Percentiles rank a stretch among this genome's conserved stretches.
Evolutionary conservation across 2,797 vertebrate species (phyloP).

Genomic region (Trematomus bernacchii): DNA sequence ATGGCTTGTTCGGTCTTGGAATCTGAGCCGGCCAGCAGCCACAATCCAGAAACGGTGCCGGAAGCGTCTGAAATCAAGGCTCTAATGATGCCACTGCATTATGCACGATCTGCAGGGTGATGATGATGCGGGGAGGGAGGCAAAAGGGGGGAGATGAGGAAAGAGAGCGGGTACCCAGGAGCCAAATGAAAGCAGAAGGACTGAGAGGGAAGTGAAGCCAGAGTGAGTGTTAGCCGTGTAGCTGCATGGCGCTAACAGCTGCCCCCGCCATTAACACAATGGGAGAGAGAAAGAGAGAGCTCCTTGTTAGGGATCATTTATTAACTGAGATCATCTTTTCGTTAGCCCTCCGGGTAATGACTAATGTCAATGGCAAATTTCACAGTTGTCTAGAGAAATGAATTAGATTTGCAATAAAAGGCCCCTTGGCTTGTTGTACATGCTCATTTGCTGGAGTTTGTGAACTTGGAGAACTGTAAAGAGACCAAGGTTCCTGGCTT

Average conservation of each 20-base stretch:
- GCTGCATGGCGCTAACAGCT: slow-evolving; percentile 88
- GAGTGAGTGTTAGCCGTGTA: slow-evolving; percentile 63
- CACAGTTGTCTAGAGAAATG: slow-evolving; percentile 99
- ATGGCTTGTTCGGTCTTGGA: slow-evolving; percentile 48
- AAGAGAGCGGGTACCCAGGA: slow-evolving; percentile 84
- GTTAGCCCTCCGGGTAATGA: slow-evolving; percentile 95
- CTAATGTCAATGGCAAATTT: slow-evolving; percentile 99
- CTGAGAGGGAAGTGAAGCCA: slow-evolving; percentile 56
- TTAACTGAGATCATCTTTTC: slow-evolving; percentile 98
- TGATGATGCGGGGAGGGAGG: slow-evolving; percentile 27
- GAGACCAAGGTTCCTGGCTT: slow-evolving; percentile 90
- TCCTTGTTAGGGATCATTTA: slow-evolving; percentile 99
- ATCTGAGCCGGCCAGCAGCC: slow-evolving; percentile 49
- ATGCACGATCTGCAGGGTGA: slow-evolving; percentile 89
- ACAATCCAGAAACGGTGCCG: slow-evolving; percentile 86
- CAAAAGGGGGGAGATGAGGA: slow-evolving; percentile 81
- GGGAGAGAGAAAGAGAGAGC: slow-evolving; percentile 69
- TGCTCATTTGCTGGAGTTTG: slow-evolving; percentile 94
- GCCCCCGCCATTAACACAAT: slow-evolving; percentile 91
- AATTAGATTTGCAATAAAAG: slow-evolving; percentile 99
- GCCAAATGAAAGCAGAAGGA: slow-evolving; percentile 81
- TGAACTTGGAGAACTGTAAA: slow-evolving; percentile 94
- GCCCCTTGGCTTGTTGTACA: slow-evolving; percentile 95
- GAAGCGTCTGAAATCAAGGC: slow-evolving; percentile 87
- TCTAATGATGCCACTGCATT: slow-evolving; percentile 92